Conservation (phyloP, 2,797 vertebrate species). For the Arrhamphus sclerolepis region DNA sequence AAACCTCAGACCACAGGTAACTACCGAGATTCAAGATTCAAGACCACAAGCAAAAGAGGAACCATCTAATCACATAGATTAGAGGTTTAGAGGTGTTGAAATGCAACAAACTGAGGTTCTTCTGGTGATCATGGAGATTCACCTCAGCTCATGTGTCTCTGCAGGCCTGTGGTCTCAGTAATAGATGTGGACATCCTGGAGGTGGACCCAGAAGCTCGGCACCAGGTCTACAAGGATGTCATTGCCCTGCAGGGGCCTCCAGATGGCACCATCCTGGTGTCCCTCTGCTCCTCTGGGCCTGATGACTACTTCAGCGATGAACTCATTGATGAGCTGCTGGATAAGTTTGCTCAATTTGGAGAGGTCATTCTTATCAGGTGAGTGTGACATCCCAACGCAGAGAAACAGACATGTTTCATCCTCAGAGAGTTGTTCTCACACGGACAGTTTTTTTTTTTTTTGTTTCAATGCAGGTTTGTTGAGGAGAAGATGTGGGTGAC, state of each 20-base stretch:
- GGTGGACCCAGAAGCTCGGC: slow-evolving; percentile 93
- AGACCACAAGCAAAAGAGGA: no score
- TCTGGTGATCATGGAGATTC: background rate
- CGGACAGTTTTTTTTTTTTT: slow-evolving; percentile 16
- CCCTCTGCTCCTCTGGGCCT: slow-evolving; percentile 86
- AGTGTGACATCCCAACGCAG: slow-evolving; percentile 17
- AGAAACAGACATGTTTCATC: background rate
- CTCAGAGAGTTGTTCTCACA: background rate
- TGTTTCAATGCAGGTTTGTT: slow-evolving; percentile 85
- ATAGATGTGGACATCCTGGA: slow-evolving; percentile 96
- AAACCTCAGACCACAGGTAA: slow-evolving; percentile 98
- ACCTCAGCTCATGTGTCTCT: slow-evolving; percentile 8
- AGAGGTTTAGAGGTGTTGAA: background rate
- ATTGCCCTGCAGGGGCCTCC: slow-evolving; percentile 93
- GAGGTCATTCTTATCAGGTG: slow-evolving; percentile 98
- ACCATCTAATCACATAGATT: background rate
- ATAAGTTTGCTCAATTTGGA: slow-evolving; percentile 91
- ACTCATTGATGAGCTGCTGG: slow-evolving; percentile 94
- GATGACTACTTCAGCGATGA: slow-evolving; percentile 91
- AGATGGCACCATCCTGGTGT: slow-evolving; percentile 94
- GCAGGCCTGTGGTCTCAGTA: slow-evolving; percentile 92
- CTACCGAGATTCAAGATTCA: no score
- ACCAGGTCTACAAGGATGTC: slow-evolving; percentile 94
- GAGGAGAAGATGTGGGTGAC: slow-evolving; percentile 99
- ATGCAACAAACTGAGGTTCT: background rate